phyloP scores from a whole-genome alignment of 2,113 vertebrate species.

The Boleophthalmus pectinirostris region DNA sequence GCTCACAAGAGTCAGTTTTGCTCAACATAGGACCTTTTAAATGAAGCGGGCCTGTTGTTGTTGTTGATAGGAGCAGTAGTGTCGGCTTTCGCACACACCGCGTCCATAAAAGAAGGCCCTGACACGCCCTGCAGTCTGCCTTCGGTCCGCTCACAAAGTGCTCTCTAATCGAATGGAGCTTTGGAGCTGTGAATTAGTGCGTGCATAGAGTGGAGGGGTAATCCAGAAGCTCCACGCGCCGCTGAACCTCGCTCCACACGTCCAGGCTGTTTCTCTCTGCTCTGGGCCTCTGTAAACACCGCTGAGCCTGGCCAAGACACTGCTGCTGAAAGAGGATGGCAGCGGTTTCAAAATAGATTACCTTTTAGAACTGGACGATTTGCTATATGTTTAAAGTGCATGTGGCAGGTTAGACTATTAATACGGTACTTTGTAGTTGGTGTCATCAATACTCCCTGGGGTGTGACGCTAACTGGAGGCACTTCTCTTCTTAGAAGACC shows the following conservation, averaged over 20 bases:
- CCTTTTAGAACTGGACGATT: no score
- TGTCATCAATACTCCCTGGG: no score
- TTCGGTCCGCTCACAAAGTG: slow-evolving; percentile 50
- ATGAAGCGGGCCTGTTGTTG: background rate
- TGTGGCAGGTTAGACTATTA: no score
- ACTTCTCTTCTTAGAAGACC: no score
- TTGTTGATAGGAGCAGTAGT: background rate
- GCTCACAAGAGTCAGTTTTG: no score
- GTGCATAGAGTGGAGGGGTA: slow-evolving; percentile 59
- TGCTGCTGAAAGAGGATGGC: background rate
- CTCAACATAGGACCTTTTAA: background rate
- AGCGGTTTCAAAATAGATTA: background rate
- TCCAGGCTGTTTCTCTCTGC: slow-evolving; percentile 19
- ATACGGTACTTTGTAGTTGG: no score
- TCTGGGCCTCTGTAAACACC: slow-evolving; percentile 22
- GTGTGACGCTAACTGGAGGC: no score
- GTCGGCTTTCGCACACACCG: background rate
- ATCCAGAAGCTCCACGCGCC: slow-evolving; percentile 59
- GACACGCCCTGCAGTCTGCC: slow-evolving; percentile 40
- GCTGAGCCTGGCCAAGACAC: slow-evolving; percentile 25
- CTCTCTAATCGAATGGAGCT: slow-evolving; percentile 71
- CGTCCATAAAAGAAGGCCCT: background rate
- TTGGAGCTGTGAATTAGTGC: slow-evolving; percentile 60
- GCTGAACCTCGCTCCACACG: slow-evolving; percentile 28
- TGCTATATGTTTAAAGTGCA: no score